Evolutionary conservation across 2,888 invertebrate genomes (phyloP).

Genomic region (Drosophila fulvimacula): DNA sequence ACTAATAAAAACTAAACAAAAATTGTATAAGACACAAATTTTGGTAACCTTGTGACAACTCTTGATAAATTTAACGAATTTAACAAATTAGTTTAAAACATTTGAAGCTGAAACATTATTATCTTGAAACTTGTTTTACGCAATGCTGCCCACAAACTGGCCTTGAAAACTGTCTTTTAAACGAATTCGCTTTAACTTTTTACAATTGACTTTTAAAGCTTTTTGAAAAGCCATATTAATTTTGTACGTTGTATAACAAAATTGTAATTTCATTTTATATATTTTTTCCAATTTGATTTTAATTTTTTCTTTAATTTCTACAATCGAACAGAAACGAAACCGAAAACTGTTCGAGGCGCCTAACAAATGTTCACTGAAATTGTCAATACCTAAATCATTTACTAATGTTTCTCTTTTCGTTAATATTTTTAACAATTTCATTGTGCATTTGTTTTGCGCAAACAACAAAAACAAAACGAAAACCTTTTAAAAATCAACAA

Average conservation of each 20-base stretch:
- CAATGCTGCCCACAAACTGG: constrained; percentile 46
- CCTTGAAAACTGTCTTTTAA: constrained; percentile 40
- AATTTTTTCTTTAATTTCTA: constrained; percentile 29
- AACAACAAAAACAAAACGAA: constrained; percentile 18
- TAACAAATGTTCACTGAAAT: constrained; percentile 54
- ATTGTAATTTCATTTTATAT: constrained; percentile 28
- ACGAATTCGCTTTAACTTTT: constrained; percentile 34
- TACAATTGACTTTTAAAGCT: constrained; percentile 72
- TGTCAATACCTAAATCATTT: constrained; percentile 11
- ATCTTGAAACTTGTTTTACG: constrained; percentile 18
- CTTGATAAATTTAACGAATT: constrained; percentile 64
- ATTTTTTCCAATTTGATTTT: background rate
- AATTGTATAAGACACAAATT: constrained; percentile 11
- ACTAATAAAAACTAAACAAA: background rate
- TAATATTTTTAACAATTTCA: constrained; percentile 42
- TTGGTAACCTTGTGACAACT: constrained; percentile 41
- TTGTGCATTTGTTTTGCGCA: constrained; percentile 54
- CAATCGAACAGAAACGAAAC: constrained; percentile 16
- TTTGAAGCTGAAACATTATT: constrained; percentile 45
- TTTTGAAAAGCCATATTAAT: constrained; percentile 76
- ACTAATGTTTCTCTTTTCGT: background rate
- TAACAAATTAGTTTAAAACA: constrained; percentile 45
- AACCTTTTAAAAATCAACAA: constrained; percentile 18
- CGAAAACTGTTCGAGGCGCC: constrained; percentile 30
- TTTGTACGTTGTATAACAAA: constrained; percentile 39